Conservation (phyloP, 2,113 vertebrate species). For the Alethe diademata region DNA sequence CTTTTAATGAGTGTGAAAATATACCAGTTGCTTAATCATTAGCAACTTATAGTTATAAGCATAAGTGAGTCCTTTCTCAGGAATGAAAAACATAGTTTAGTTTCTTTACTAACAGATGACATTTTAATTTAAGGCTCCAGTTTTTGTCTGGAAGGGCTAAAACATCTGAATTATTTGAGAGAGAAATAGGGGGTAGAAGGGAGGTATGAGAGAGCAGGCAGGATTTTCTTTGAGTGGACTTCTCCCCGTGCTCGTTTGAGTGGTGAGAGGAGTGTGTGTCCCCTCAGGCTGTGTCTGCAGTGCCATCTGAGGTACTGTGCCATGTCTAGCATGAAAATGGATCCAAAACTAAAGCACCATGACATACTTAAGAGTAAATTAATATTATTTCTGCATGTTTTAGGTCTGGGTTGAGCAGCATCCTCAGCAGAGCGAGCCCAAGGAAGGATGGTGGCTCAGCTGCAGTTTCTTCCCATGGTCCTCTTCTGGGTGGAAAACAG, state of each 20-base stretch:
- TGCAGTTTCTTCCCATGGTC: not conserved
- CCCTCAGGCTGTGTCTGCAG: not conserved
- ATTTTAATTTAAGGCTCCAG: constrained; percentile 61
- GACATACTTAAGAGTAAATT: not conserved
- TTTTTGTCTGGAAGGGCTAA: constrained; percentile 45
- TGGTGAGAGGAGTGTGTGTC: not conserved
- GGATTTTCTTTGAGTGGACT: not conserved
- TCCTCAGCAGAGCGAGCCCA: not conserved
- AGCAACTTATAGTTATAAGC: constrained; percentile 66
- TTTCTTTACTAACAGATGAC: constrained; percentile 62
- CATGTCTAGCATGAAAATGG: not conserved
- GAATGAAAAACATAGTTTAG: constrained; percentile 59
- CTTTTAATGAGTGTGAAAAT: constrained; percentile 81
- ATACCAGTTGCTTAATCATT: constrained; percentile 79
- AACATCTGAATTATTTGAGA: constrained; percentile 29
- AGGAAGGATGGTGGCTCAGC: not conserved
- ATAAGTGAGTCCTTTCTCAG: constrained; percentile 67
- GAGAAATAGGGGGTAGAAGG: not conserved
- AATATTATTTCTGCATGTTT: not conserved
- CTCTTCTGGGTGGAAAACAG: not conserved
- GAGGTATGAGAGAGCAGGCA: not conserved
- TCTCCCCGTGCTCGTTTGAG: not conserved
- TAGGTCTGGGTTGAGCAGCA: not conserved
- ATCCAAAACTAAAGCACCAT: not conserved
- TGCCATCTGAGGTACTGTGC: not conserved